phyloP scores from a whole-genome alignment of 2,888 invertebrate species.

The Ptycholaimellus sp. region DNA sequence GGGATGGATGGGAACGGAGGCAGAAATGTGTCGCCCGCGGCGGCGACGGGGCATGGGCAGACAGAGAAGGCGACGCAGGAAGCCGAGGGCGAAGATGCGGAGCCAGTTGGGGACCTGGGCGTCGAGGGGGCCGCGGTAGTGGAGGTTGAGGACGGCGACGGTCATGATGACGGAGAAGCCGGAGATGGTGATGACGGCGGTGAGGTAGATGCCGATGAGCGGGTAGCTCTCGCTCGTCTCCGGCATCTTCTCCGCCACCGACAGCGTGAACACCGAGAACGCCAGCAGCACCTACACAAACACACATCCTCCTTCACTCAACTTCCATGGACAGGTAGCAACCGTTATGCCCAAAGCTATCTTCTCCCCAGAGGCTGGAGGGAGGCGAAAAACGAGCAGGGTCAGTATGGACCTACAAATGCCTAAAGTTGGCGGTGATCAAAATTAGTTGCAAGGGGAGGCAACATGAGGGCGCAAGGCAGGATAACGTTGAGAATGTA shows the following conservation, averaged over 20 bases:
- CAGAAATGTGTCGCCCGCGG: slow-evolving; percentile 9
- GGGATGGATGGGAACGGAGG: slow-evolving; percentile 17
- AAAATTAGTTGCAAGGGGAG: too few relatives aligned
- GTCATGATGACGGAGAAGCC: slow-evolving; percentile 31
- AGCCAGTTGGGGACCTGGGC: slow-evolving; percentile 32
- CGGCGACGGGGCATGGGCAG: slow-evolving; percentile 11
- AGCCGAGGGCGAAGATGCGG: slow-evolving; percentile 20
- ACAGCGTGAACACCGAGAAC: slow-evolving; percentile 37
- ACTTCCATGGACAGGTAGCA: too few relatives aligned
- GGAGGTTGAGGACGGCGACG: slow-evolving; percentile 35
- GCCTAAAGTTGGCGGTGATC: too few relatives aligned
- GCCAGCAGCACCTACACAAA: slow-evolving; percentile 36
- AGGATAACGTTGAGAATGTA: slow-evolving; percentile 35
- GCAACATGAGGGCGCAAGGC: slow-evolving; percentile 37
- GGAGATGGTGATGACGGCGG: slow-evolving; percentile 37
- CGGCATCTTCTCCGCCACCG: slow-evolving; percentile 37
- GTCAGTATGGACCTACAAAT: slow-evolving; percentile 39
- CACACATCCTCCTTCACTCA: too few relatives aligned
- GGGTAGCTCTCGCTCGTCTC: slow-evolving; percentile 37
- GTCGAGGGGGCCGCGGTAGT: slow-evolving; percentile 34
- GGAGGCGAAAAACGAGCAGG: slow-evolving; percentile 34
- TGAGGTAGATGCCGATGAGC: slow-evolving; percentile 36
- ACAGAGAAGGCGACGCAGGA: slow-evolving; percentile 11
- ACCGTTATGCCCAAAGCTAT: too few relatives aligned
- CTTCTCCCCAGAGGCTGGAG: slow-evolving; percentile 35